phyloP scores from a whole-genome alignment of 2,888 invertebrate species.

The Norana najaformis region DNA sequence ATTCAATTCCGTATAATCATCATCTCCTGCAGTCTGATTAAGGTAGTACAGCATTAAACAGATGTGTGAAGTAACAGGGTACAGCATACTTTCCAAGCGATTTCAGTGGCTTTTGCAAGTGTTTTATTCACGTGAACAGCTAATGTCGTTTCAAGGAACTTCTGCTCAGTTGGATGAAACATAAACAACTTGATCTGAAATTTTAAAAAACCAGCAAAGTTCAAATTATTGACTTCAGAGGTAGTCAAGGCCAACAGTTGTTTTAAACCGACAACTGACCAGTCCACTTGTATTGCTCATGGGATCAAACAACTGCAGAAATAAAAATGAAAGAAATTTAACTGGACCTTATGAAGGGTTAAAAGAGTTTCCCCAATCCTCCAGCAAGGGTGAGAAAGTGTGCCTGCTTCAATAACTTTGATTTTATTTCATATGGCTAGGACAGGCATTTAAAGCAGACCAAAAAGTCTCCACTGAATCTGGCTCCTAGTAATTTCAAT shows the following conservation, averaged over 20 bases:
- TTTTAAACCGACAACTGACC: background rate
- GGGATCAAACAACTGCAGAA: background rate
- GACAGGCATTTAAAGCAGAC: too few species aligned
- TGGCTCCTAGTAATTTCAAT: too few species aligned
- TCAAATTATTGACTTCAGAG: background rate
- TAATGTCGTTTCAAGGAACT: constrained; percentile 67
- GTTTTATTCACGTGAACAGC: constrained; percentile 70
- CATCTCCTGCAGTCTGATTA: background rate
- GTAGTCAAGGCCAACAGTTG: background rate
- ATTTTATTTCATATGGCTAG: too few species aligned
- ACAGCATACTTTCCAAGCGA: constrained; percentile 66
- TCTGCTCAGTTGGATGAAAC: constrained; percentile 68
- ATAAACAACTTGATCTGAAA: constrained; percentile 70
- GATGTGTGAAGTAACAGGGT: background rate
- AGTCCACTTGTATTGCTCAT: background rate
- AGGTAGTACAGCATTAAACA: background rate
- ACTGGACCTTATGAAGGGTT: too few species aligned
- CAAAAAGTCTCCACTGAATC: too few species aligned
- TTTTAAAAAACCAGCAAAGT: background rate
- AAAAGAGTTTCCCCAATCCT: too few species aligned
- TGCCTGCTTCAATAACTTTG: too few species aligned
- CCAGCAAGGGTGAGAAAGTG: too few species aligned
- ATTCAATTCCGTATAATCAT: background rate
- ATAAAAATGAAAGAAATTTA: background rate
- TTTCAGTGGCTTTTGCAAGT: constrained; percentile 68